A percentile compares a stretch with the other conserved stretches of the same genome.
phyloP scores from a whole-genome alignment of 2,113 vertebrate genomes.

The Epinephelus lanceolatus region DNA sequence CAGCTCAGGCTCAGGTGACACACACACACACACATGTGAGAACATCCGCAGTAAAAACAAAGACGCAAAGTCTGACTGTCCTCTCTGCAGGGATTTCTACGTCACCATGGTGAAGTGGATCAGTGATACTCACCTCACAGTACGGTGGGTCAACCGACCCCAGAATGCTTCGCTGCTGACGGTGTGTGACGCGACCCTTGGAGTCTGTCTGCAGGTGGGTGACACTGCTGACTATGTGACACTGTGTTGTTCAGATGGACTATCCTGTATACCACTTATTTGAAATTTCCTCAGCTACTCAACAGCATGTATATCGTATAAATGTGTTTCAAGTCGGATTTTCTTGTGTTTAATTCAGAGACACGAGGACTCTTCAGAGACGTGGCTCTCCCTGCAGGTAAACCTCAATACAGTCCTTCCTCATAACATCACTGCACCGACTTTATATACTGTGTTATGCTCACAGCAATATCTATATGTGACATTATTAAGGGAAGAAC shows the following conservation, averaged over 20 bases:
- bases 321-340: neutral
- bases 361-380: constrained; percentile 91
- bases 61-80: neutral
- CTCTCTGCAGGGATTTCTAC: constrained; percentile 90
- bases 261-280: neutral
- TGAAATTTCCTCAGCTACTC: too few species aligned
- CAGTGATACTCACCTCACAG: constrained; percentile 92
- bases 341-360: constrained; percentile 83
- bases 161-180: constrained; percentile 95
- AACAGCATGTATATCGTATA: too few species aligned
- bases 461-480: neutral
- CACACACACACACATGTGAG: neutral
- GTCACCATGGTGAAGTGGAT: constrained; percentile 97
- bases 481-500: neutral
- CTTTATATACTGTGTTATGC: neutral
- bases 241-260: too few species aligned
- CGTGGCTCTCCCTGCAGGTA: constrained; percentile 96
- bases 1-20: constrained; percentile 73
- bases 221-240: too few species aligned
- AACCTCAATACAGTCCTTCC: neutral
- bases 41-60: too few species aligned
- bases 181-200: constrained; percentile 92
- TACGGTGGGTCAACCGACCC: constrained; percentile 93
- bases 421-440: neutral
- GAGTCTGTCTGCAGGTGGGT: constrained; percentile 85